These are phyloP conservation scores for Phrynocephalus forsythii DNA, from an alignment of 2,797 vertebrate genomes.

Conservation along the genomic window DNA sequence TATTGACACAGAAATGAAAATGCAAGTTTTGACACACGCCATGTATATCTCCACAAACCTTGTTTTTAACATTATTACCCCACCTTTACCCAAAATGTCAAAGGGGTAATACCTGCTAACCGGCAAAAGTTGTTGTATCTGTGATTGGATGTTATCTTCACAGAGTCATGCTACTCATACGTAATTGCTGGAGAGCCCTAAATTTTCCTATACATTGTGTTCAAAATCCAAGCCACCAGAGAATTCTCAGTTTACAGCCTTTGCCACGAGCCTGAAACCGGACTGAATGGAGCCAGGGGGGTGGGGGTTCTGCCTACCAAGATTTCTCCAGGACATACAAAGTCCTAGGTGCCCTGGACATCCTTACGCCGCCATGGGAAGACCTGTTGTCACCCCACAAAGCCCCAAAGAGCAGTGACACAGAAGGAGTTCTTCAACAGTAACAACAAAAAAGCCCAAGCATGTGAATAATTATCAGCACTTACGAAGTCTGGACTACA, in stretches of 20 bases:
- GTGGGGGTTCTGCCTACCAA: background rate
- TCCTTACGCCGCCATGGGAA: background rate
- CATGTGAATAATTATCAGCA: background rate
- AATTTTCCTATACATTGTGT: no score
- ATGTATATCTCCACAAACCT: background rate
- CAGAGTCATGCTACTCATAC: background rate
- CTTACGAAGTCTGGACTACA: background rate
- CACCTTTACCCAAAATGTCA: background rate
- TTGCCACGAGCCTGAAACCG: background rate
- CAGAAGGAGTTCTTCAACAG: background rate
- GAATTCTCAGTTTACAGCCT: background rate
- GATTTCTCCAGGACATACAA: background rate
- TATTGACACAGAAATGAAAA: background rate
- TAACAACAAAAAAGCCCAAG: background rate
- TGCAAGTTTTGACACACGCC: background rate
- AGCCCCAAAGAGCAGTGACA: background rate
- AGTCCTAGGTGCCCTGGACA: background rate
- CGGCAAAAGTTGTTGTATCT: background rate
- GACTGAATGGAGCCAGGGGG: background rate
- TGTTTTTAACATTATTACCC: background rate
- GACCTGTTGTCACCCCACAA: background rate
- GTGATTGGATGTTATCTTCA: background rate
- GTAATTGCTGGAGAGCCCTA: no score
- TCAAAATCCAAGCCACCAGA: background rate
- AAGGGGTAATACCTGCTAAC: background rate